These are phyloP conservation scores for Pseudobourletiella spinata DNA, from an alignment of 1,140 invertebrate genomes.

Conservation along the genomic window DNA sequence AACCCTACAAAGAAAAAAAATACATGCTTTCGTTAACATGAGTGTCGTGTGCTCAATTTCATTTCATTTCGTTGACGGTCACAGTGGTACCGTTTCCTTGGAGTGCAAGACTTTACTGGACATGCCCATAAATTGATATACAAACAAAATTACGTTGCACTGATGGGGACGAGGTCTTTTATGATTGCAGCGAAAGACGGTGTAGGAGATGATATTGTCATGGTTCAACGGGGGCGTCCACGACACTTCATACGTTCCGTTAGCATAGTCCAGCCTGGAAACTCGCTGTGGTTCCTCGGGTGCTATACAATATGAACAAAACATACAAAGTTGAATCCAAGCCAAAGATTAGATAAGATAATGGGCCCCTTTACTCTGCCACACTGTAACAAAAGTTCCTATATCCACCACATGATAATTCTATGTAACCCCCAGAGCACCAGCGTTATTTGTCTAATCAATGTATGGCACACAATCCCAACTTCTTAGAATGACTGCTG, in stretches of 20 bases:
- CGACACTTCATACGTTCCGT: constrained; percentile 57
- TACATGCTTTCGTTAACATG: not conserved
- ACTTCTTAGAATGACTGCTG: no score
- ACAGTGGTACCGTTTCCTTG: no score
- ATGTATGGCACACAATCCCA: no score
- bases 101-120: no score
- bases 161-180: constrained; percentile 51
- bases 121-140: no score
- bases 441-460: no score
- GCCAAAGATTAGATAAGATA: no score
- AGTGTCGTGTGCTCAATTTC: not conserved
- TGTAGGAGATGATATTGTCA: constrained; percentile 46
- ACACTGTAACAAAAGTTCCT: no score
- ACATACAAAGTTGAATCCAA: constrained; percentile 7
- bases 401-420: no score
- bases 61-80: no score
- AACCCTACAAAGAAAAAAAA: constrained; percentile 42
- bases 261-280: constrained; percentile 57
- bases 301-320: constrained; percentile 36
- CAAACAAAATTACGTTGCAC: constrained; percentile 45
- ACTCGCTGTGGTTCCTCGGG: constrained; percentile 50
- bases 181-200: constrained; percentile 62
- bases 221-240: constrained; percentile 50
- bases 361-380: no score
- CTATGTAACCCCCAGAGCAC: no score